These are phyloP conservation scores for Phengaris alcon DNA, from an alignment of 2,888 invertebrate genomes.

Conservation along the genomic window DNA sequence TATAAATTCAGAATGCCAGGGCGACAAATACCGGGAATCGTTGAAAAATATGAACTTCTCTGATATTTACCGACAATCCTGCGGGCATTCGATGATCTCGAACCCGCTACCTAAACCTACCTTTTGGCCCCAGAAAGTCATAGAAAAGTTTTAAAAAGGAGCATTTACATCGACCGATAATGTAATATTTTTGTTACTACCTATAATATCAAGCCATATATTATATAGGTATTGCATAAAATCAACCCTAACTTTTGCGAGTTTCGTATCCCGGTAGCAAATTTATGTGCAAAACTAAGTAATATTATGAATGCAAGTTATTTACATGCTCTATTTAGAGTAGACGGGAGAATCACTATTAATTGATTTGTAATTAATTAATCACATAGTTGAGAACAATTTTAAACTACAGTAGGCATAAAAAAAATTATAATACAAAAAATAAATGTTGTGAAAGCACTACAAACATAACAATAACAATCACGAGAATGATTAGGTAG, in stretches of 20 bases:
- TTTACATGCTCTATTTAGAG: background rate
- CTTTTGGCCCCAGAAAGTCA: slow-evolving; percentile 15
- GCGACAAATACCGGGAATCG: background rate
- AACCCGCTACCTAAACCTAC: slow-evolving; percentile 4
- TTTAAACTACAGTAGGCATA: background rate
- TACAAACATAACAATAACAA: background rate
- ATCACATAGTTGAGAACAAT: background rate
- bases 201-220: background rate
- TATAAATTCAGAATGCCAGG: too few relatives aligned
- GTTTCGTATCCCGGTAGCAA: background rate
- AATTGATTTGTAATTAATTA: background rate
- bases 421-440: background rate
- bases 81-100: slow-evolving; percentile 1
- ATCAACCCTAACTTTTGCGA: background rate
- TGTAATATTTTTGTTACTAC: background rate
- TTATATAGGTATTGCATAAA: slow-evolving; percentile 4
- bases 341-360: background rate
- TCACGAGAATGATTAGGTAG: too few relatives aligned
- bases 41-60: background rate
- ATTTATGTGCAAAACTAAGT: background rate
- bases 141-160: background rate
- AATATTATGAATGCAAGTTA: background rate
- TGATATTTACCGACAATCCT: slow-evolving; percentile 2
- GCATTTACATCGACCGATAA: background rate
- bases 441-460: background rate